Percentiles rank a stretch among this genome's conserved stretches.
Evolutionary conservation across 2,113 vertebrate species (phyloP).

Genomic region (Eulacestoma nigropectus): DNA sequence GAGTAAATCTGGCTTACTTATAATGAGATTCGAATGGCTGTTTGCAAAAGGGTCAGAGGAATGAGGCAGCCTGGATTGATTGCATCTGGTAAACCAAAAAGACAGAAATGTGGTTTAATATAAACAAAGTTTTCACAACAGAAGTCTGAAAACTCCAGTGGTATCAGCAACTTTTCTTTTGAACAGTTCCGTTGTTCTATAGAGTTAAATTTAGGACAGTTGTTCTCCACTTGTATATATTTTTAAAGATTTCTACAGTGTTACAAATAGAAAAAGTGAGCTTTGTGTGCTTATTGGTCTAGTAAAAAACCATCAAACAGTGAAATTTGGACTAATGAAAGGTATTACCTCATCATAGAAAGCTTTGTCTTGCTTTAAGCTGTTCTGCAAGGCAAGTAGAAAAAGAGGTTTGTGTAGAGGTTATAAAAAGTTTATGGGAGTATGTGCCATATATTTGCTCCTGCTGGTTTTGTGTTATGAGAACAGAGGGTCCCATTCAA

Average conservation of each 20-base stretch:
- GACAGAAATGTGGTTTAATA: background rate
- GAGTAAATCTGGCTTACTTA: background rate
- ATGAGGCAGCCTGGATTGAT: background rate
- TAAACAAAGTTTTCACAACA: background rate
- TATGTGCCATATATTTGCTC: accelerated
- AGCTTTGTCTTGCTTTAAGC: background rate
- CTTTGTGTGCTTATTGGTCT: background rate
- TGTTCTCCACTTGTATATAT: background rate
- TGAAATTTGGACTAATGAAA: background rate
- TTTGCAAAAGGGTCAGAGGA: background rate
- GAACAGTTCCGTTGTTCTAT: background rate
- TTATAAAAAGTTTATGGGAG: background rate
- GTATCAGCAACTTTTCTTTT: background rate
- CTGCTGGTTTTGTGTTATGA: background rate
- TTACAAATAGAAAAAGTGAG: background rate
- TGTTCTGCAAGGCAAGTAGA: background rate
- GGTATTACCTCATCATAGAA: accelerated
- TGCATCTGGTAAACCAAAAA: background rate
- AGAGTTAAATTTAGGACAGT: background rate
- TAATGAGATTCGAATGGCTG: accelerated
- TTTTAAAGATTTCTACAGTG: background rate
- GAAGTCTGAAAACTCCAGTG: background rate
- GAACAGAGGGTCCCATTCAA: background rate
- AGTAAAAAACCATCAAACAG: background rate
- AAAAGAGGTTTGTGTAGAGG: background rate